Percentiles rank a stretch among this genome's conserved stretches.
Evolutionary conservation across 30 jellyfish, hydroid and myxozoan species (phyloP).

Genomic region (Aurelia aurita): DNA sequence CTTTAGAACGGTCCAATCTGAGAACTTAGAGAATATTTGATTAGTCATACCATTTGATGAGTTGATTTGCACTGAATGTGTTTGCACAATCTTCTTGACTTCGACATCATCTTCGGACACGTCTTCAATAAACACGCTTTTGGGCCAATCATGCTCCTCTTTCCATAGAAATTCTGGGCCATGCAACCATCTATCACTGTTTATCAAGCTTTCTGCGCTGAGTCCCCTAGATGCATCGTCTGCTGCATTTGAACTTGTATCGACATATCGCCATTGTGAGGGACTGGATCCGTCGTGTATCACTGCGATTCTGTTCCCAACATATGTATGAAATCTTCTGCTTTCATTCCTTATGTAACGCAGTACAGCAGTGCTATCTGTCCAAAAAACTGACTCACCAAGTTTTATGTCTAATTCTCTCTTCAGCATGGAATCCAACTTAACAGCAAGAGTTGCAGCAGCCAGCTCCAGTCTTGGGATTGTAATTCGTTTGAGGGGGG

Average conservation of each 20-base stretch:
- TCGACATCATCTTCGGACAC: conserved; percentile 42
- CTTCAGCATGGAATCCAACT: conserved; percentile 2
- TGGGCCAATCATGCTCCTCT: conserved; percentile 37
- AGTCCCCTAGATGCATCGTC: too few relatives aligned
- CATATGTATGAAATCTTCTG: conserved; percentile 37
- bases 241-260: too few relatives aligned
- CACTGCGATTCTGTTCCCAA: conserved; percentile 42
- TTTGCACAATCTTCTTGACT: conserved; percentile 19
- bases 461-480: conserved; percentile 61
- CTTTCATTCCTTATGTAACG: conserved; percentile 44
- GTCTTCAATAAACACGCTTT: too few relatives aligned
- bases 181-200: conserved; percentile 31
- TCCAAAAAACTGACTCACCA: conserved; percentile 47
- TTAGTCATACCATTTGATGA: conserved; percentile 13
- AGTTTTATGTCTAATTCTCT: conserved; percentile 56
- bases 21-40: too few relatives aligned
- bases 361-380: conserved; percentile 70
- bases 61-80: conserved; percentile 35
- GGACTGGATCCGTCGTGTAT: not conserved
- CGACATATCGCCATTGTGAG: too few relatives aligned
- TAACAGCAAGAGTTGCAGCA: conserved; percentile 68
- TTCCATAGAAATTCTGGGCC: conserved; percentile 59
- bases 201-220: not conserved
- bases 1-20: conserved; percentile 17
- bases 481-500: conserved; percentile 41